Conservation (phyloP, 2,113 vertebrate genomes). For the Macrotis lagotis region DNA sequence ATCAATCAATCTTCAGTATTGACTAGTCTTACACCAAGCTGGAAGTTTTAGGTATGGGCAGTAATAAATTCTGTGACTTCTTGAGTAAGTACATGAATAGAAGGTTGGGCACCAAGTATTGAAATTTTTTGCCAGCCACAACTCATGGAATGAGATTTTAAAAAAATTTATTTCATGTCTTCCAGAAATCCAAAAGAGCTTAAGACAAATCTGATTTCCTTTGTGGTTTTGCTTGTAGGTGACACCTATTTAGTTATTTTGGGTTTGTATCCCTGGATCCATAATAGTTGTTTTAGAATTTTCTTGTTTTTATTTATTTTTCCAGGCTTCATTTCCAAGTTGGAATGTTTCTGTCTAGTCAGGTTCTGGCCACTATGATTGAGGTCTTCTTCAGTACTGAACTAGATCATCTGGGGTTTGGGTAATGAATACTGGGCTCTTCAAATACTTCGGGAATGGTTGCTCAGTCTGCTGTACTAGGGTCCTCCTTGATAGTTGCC, state of each 20-base stretch:
- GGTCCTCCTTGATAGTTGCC: background rate
- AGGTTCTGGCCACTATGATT: background rate
- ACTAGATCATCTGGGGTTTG: background rate
- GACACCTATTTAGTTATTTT: background rate
- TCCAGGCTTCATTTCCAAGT: background rate
- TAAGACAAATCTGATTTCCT: background rate
- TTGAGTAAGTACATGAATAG: background rate
- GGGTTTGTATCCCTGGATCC: background rate
- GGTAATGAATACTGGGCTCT: background rate
- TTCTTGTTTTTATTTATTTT: background rate
- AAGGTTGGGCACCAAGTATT: background rate
- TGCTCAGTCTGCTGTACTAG: background rate
- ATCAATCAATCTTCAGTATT: background rate
- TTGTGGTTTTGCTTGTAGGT: background rate
- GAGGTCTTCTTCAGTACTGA: background rate
- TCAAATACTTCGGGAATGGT: background rate
- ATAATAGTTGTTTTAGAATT: background rate
- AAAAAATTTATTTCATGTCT: background rate
- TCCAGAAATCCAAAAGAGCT: background rate
- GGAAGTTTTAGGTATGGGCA: background rate
- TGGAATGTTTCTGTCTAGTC: background rate
- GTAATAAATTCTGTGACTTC: background rate
- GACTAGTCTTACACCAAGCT: background rate
- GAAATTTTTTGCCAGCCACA: background rate
- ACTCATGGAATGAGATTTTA: background rate